A percentile compares a stretch with the other conserved stretches of the same genome.
These are phyloP conservation scores for Oasisia sp. DNA, from an alignment of 2,888 invertebrate species.

Conservation along the genomic window DNA sequence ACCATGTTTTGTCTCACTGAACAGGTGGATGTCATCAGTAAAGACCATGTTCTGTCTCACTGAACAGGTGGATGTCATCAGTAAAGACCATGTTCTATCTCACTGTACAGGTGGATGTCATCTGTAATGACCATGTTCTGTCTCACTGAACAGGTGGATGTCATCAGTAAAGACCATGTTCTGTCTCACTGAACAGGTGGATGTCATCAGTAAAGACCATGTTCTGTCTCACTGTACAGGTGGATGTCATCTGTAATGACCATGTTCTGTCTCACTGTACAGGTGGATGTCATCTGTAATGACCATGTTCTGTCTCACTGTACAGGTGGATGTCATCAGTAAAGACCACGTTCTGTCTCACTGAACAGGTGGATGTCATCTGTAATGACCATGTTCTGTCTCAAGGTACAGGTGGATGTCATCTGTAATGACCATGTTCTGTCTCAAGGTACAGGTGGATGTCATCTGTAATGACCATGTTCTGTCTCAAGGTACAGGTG, in stretches of 20 bases:
- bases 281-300: too few relatives aligned
- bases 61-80: conserved; percentile 51
- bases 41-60: conserved; percentile 9
- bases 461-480: too few relatives aligned
- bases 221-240: conserved; percentile 38
- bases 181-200: conserved; percentile 43
- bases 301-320: background rate
- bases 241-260: too few relatives aligned
- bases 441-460: conserved; percentile 46
- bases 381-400: background rate
- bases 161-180: too few relatives aligned
- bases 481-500: conserved; percentile 41
- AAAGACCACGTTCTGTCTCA: conserved; percentile 7
- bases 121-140: background rate
- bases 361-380: conserved; percentile 50
- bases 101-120: conserved; percentile 48
- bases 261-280: background rate
- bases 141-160: conserved; percentile 46
- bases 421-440: background rate
- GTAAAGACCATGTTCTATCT: background rate
- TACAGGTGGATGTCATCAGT: conserved; percentile 54
- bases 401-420: conserved; percentile 48
- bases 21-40: too few relatives aligned
- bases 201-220: too few relatives aligned
- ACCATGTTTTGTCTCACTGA: conserved; percentile 26